Percentiles rank a stretch among this genome's conserved stretches.
Evolutionary conservation across 2,888 invertebrate genomes (phyloP).

Genomic region (Microdon myrmicae): DNA sequence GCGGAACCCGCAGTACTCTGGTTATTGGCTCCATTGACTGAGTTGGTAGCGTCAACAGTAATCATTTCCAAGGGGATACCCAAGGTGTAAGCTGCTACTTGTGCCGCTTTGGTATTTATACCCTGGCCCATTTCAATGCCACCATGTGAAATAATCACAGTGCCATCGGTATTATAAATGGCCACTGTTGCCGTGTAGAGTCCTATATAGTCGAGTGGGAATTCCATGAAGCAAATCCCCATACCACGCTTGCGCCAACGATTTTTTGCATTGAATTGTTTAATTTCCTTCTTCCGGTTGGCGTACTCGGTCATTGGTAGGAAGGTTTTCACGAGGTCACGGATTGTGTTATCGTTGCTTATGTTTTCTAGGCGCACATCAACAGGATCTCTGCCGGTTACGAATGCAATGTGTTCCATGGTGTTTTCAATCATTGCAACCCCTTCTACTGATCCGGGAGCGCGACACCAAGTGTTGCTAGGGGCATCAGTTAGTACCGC

Average conservation of each 20-base stretch:
- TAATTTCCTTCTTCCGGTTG: conserved; percentile 69
- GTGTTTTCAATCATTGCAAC: conserved; percentile 73
- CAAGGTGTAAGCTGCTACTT: conserved; percentile 78
- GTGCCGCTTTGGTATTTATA: conserved; percentile 75
- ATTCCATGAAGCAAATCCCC: conserved; percentile 76
- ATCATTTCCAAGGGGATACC: conserved; percentile 77
- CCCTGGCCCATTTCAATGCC: conserved; percentile 87
- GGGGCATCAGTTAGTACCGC: conserved; percentile 75
- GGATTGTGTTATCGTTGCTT: conserved; percentile 63
- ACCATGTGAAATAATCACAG: conserved; percentile 77
- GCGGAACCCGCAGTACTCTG: conserved; percentile 77
- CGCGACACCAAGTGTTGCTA: conserved; percentile 76
- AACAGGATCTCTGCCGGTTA: conserved; percentile 70
- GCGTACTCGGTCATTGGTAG: conserved; percentile 70
- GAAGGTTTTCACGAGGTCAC: conserved; percentile 69
- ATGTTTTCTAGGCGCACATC: conserved; percentile 72
- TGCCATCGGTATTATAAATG: conserved; percentile 78
- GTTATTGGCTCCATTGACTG: conserved; percentile 74
- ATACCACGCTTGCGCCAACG: conserved; percentile 85
- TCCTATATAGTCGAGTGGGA: conserved; percentile 69
- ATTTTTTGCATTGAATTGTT: conserved; percentile 75
- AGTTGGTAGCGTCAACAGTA: conserved; percentile 74
- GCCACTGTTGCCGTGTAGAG: conserved; percentile 73
- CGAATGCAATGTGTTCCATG: conserved; percentile 75
- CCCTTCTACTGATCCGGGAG: conserved; percentile 73